Base-by-base conservation (phyloP, 2,113 vertebrate species). In the Lasiurus cinereus region DNA sequence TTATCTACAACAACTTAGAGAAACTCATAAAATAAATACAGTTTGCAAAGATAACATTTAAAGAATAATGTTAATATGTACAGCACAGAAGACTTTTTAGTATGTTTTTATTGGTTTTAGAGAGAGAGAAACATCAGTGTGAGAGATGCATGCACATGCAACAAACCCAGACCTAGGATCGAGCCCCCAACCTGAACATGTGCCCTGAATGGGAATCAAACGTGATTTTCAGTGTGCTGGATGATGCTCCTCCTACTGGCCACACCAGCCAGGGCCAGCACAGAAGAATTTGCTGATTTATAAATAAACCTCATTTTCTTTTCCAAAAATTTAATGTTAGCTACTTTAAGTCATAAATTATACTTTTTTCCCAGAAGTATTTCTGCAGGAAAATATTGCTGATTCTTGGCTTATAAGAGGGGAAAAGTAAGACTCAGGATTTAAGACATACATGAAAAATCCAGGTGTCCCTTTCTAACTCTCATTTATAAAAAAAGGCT, bases 311-410 rank as follows among this genome's bases (percentile, higher is more conserved):
- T 67, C 16, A 52, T 10, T 94, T 95, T 11, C 19, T 79, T 82
- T 83, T 87, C 8, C 6, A 87, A 72, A 74, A 27, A 19, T 66
- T 90, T 82, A 73, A 62, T 93, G 48, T 56, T 70, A 80, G 21
- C 6, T 79, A 83, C 27, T 83, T 83, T 90, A 80, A 12, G 8
- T 64, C 18, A 31, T 36, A 94, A 90, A 67, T 88, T 69, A 72
- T 36, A 72, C 13, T 39, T 86, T 91, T 1, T 39, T 39, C 39
- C n/a, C 43, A 87, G 12, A 92, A 14, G 3, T 19, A 86, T 78
- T 91, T 95, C 52, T 77, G 88, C 78, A 31, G 62, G 31, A 91
- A 94, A 90, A 50, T 92, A 6, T 80, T 92, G 56, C 83, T 31
- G 19, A 82, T 78, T 76, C 36, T 84, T 95, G 48, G 29, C 8